Percentiles rank a stretch among this genome's conserved stretches.
These are phyloP conservation scores for Melipona quadrifasciata DNA, from an alignment of 1,140 invertebrate genomes.

Conservation along the genomic window DNA sequence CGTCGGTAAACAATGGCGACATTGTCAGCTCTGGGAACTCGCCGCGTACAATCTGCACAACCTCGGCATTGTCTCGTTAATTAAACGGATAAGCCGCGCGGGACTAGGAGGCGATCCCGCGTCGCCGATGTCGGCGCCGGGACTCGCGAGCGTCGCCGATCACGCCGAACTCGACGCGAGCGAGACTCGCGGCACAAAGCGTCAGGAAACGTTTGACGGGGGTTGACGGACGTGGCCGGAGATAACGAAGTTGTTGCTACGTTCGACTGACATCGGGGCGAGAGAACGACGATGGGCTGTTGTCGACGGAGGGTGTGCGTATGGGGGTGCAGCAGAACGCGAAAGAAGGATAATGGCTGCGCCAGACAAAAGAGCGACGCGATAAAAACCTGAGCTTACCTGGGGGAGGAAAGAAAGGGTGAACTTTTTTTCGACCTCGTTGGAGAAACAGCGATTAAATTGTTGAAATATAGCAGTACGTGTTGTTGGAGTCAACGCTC, in stretches of 20 bases:
- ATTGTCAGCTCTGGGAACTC: constrained; percentile 69
- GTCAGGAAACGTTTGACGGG: constrained; percentile 73
- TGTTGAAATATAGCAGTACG: not conserved
- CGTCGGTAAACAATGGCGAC: constrained; percentile 66
- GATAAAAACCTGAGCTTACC: not conserved
- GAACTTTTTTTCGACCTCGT: not conserved
- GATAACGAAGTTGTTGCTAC: constrained; percentile 71
- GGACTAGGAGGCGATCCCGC: constrained; percentile 24
- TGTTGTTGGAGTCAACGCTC: not conserved
- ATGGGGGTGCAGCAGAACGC: not conserved
- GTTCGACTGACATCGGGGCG: constrained; percentile 35
- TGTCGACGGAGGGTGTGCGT: not conserved
- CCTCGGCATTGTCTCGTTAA: constrained; percentile 78
- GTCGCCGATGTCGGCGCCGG: constrained; percentile 31
- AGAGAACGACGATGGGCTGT: not conserved
- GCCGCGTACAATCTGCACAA: constrained; percentile 63
- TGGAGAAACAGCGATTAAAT: not conserved
- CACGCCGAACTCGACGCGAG: constrained; percentile 38
- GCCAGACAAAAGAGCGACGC: constrained; percentile 6
- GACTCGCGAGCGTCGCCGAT: constrained; percentile 6
- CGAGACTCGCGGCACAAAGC: constrained; percentile 63
- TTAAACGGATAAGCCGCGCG: constrained; percentile 79
- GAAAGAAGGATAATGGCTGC: constrained; percentile 21
- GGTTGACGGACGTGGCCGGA: constrained; percentile 70
- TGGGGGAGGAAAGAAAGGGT: not conserved